Conservation (phyloP, 2,797 vertebrate genomes). For the Acanthis flammea region DNA sequence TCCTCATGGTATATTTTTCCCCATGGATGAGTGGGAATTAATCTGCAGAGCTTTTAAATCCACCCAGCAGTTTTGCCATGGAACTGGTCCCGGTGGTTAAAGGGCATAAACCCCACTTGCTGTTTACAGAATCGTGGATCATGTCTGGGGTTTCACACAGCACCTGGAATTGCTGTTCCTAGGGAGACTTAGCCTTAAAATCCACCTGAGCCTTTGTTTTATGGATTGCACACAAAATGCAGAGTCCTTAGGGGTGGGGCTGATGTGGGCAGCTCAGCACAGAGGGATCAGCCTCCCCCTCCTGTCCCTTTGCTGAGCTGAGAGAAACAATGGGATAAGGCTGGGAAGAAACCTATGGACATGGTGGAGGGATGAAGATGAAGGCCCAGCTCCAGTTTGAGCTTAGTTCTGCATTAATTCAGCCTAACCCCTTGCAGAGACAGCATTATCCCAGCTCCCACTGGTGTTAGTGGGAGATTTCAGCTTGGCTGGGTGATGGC, state of each 20-base stretch:
- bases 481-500: accelerated
- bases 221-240: not conserved
- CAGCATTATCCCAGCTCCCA: not conserved
- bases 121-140: not conserved
- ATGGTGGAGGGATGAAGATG: not conserved
- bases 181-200: not conserved
- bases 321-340: not conserved
- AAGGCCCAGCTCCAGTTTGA: not conserved
- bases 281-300: not conserved
- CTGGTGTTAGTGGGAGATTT: not conserved
- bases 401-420: not conserved
- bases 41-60: not conserved
- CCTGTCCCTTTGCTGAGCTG: not conserved
- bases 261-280: not conserved
- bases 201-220: slow-evolving; percentile 18
- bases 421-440: not conserved
- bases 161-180: not conserved
- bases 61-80: not conserved
- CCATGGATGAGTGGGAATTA: not conserved
- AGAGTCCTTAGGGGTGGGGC: not conserved
- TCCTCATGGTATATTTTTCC: not conserved
- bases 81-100: not conserved
- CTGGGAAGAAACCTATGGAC: not conserved
- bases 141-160: not conserved
- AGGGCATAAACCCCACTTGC: not conserved